Base-by-base conservation (phyloP, 2,113 vertebrate species). In the Colaptes auratus region DNA sequence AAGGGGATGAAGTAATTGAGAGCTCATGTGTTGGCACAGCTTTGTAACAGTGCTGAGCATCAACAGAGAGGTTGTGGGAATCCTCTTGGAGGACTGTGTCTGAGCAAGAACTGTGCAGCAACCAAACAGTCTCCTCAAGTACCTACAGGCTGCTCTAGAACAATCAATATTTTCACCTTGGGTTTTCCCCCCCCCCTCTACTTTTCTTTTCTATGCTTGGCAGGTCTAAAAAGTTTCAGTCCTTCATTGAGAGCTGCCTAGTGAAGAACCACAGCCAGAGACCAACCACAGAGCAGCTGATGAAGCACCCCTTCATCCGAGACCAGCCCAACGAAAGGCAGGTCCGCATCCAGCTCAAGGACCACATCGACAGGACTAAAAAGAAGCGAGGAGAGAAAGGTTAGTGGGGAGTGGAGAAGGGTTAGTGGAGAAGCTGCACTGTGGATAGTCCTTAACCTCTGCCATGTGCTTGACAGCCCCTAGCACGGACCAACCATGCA, bases 171-270 rank as follows among this genome's bases (percentile, higher is more conserved):
- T 30, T 56, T 71, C 67, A 60, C 48, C 11, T 65, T 7, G 15
- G 8, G 20, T 14, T 65, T 12, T 21, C 13, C 63, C 6, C 15
- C 39, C 39, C 42, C 80, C 58, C 63, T 77, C 3, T 78, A 6
- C n/a, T 23, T 46, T 94, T 64, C 70, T 90, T 87, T 83, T 50
- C 44, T 82, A 72, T 89, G 35, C 82, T 72, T 90, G 91, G 6
- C 70, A 99, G 99, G 99, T 99, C 99, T 20, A 99, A 99, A 97
- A 99, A 99, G 96, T 99, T 99, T 97, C 99, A 99, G 97, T 99
- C 99, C 6, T 99, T 99, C 95, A 99, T 99, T 63, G 99, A 99
- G 91, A 99, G 99, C 98, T 99, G 99, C 73, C 97, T 99, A 94
- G 98, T 99, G 96, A 99, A 99, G 98, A 99, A 99, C 85, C 99